Evolutionary conservation across 2,113 vertebrate species (phyloP), one percentile per base, ranked within the genome.

Genomic region (Emydocephalus ijimae): DNA sequence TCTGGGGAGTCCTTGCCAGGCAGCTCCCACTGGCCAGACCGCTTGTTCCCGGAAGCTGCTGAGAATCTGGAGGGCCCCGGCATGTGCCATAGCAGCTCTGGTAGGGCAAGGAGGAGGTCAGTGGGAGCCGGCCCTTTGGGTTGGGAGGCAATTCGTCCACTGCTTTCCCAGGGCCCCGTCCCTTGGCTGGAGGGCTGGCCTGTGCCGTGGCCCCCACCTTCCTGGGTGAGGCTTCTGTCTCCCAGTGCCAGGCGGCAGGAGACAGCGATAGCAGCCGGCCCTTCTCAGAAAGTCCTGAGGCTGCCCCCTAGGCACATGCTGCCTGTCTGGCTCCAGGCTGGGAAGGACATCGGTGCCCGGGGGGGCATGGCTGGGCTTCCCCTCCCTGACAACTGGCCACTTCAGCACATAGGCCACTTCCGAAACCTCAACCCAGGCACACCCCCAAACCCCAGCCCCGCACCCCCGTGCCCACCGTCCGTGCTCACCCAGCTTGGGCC

Each of bases 61-160:
- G 97, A 96, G 24, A 97, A 95, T 85, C 98, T 96, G 7, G 97
- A 95, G 24, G 97, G 97, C 0, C 94, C 97, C 0, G 98, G 98
- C 69, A 99, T 97, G 86, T 99, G 98, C 99, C 98, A 99, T 93
- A 99, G 93, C 10, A 98, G 98, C 91, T 99, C 99, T 99, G 97
- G 9, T 92, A 34, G 61, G 89, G 88, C 8, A 18, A 57, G 21
- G 39, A 48, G 8, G 14, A 54, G 7, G 61, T 56, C 14, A 88
- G 34, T 6, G 34, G 74, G 18, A 21, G 18, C 29, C 29, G 0
- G 14, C 64, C 29, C 14, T 29, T 64, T n/a, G n/a, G 69, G 69
- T 2, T 18, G 64, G n/a, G 2, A 39, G 5, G 15, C 2, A 39
- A 8, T 20, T 21, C 34, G 7, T 18, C 6, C 39, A 18, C 18